phyloP scores from a whole-genome alignment of 2,113 vertebrate genomes.

The Nothoprocta pentlandii region DNA sequence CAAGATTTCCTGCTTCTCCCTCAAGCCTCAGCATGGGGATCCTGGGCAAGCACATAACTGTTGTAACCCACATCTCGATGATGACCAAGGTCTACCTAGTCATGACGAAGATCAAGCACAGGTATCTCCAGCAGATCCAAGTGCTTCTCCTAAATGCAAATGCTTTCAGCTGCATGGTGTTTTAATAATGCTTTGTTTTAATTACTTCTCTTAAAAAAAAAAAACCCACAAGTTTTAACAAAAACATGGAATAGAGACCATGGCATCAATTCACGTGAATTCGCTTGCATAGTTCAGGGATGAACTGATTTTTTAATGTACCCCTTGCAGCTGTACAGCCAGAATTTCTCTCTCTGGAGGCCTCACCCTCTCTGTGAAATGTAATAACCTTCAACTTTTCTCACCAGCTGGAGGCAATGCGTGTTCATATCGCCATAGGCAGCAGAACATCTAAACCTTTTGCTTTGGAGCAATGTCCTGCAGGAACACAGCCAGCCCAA shows the following conservation, averaged over 20 bases:
- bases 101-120: not conserved
- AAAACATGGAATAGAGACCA: not conserved
- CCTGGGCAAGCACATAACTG: not conserved
- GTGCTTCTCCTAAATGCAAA: not conserved
- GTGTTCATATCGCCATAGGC: not conserved
- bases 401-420: slow-evolving; percentile 60
- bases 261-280: not conserved
- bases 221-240: not conserved
- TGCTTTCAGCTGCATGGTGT: not conserved
- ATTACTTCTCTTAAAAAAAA: not conserved
- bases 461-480: slow-evolving; percentile 51
- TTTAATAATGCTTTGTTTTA: not conserved
- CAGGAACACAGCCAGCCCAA: slow-evolving; percentile 46
- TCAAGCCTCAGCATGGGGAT: not conserved
- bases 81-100: not conserved
- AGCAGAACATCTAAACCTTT: slow-evolving; percentile 39
- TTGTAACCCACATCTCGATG: not conserved
- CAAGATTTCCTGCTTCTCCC: not conserved
- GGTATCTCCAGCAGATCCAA: not conserved
- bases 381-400: not conserved
- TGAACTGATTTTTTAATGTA: not conserved
- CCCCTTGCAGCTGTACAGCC: not conserved
- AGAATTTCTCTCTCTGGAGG: not conserved
- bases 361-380: not conserved
- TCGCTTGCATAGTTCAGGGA: not conserved